phyloP scores from a whole-genome alignment of 2,113 vertebrate species.

The Hippopotamus amphibius region DNA sequence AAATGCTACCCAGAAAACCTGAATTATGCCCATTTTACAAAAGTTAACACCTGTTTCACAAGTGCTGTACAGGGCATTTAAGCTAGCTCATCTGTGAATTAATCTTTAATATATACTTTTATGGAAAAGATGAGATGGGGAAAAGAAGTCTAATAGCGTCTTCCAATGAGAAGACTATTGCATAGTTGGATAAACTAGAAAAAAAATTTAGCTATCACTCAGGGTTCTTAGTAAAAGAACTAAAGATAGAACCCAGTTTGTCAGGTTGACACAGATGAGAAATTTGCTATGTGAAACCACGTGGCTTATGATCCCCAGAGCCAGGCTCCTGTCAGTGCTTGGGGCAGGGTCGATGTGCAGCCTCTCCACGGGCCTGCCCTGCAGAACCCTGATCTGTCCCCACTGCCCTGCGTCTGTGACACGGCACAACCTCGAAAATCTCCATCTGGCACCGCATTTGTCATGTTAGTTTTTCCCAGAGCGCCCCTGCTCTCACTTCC shows the following conservation, averaged over 20 bases:
- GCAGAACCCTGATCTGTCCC: fast-evolving
- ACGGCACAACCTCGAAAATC: neutral
- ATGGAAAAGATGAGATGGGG: neutral
- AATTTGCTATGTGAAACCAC: neutral
- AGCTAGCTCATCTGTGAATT: neutral
- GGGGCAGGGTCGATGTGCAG: too few relatives aligned
- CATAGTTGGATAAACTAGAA: neutral
- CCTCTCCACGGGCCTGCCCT: fast-evolving
- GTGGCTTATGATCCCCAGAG: fast-evolving
- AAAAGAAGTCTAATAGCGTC: neutral
- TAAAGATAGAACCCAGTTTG: neutral
- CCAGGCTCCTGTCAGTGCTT: fast-evolving
- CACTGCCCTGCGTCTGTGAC: fast-evolving
- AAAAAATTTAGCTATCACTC: neutral
- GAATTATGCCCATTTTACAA: neutral
- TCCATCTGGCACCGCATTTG: neutral
- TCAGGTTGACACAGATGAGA: neutral
- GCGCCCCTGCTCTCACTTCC: neutral
- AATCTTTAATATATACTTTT: neutral
- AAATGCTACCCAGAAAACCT: neutral
- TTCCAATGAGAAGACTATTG: neutral
- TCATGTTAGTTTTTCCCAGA: neutral
- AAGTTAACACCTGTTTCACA: neutral
- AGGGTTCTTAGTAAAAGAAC: neutral
- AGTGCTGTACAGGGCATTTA: neutral